These are phyloP conservation scores for Pocota personata DNA, from an alignment of 2,888 invertebrate species.

Conservation along the genomic window DNA sequence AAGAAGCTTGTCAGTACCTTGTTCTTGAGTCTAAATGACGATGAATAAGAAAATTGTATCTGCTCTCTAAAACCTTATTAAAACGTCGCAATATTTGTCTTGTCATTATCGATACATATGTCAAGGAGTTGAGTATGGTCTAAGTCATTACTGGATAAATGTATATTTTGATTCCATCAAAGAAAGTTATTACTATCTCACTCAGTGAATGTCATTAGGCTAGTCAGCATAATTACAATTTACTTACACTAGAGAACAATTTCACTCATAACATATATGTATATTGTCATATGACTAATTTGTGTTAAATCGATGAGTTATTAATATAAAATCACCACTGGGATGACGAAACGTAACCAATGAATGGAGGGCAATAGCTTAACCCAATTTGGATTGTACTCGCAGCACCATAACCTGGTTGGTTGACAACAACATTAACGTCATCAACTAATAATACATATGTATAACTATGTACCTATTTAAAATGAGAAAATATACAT, in stretches of 20 bases:
- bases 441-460: background rate
- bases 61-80: background rate
- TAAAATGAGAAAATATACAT: too few relatives aligned
- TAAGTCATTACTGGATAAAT: background rate
- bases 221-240: background rate
- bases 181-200: background rate
- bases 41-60: too few relatives aligned
- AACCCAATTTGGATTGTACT: background rate
- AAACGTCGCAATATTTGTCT: background rate
- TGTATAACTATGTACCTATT: too few relatives aligned
- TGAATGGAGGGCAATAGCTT: background rate
- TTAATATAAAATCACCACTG: background rate
- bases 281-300: background rate
- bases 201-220: background rate
- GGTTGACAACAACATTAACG: background rate
- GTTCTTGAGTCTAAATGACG: too few relatives aligned
- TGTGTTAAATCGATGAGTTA: background rate
- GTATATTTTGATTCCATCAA: background rate
- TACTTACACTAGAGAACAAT: background rate
- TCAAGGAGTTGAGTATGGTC: background rate
- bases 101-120: background rate
- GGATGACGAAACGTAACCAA: background rate
- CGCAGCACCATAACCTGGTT: background rate
- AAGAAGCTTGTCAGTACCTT: too few relatives aligned
- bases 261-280: background rate